Evolutionary conservation across 1,140 invertebrate species (phyloP).

Genomic region (Procambarus virginalis): DNA sequence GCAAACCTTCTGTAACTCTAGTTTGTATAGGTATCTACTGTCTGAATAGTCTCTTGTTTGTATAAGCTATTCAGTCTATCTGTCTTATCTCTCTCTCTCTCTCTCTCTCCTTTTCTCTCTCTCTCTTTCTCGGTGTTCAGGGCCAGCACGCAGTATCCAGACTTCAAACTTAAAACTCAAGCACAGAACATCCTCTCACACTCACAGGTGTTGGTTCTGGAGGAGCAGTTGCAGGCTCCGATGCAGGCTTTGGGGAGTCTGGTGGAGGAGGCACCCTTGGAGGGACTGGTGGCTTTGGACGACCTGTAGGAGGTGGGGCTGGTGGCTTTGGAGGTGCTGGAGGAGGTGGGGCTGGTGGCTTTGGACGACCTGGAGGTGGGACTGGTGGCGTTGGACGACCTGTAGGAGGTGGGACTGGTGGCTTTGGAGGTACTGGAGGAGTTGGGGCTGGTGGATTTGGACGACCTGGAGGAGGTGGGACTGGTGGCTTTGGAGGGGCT

Average conservation of each 20-base stretch:
- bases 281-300: slow-evolving; percentile 6
- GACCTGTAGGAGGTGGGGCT: slow-evolving; percentile 10
- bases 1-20: no score
- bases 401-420: not conserved
- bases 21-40: no score
- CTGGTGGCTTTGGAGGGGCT: not conserved
- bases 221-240: not conserved
- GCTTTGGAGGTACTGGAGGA: not conserved
- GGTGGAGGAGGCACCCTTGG: slow-evolving; percentile 29
- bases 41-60: no score
- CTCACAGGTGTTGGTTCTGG: not conserved
- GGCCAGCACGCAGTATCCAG: not conserved
- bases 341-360: not conserved
- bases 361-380: not conserved
- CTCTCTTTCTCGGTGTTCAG: not conserved
- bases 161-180: no score
- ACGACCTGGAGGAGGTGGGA: not conserved
- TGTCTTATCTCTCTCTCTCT: no score
- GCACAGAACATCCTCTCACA: not conserved
- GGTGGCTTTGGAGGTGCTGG: slow-evolving; percentile 12
- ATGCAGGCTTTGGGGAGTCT: not conserved
- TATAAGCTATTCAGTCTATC: no score
- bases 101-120: not conserved
- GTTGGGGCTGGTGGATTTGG: not conserved
- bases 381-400: not conserved